Base-by-base conservation (phyloP, 2,113 vertebrate genomes). In the Rostratula benghalensis region DNA sequence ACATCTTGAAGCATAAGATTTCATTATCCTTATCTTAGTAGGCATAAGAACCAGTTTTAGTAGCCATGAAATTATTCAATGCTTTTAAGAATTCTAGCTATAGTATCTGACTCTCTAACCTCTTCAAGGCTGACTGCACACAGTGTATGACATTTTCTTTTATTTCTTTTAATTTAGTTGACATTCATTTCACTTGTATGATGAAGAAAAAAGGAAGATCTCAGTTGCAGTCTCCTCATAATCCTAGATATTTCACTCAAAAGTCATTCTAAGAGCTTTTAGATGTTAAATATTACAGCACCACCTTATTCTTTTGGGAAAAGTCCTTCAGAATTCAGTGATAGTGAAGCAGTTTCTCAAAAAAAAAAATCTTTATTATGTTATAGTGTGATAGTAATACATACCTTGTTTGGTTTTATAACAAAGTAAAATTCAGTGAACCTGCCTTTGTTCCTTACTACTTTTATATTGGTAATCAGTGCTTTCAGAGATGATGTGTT, bases 151-250 rank as follows among this genome's bases (percentile, higher is more conserved):
- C 90, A 85, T 91, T 94, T 94, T 61, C 81, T 91, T 97, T 89
- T 87, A 83, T 94, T 96, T 89, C 60, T 73, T 92, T 90, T 93
- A 96, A 94, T 93, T 95, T 74, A 88, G 75, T 79, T 96, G 87
- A 85, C 75, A 90, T 90, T 91, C 41, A 88, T 96, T 95, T 94
- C 87, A 90, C 74, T 95, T 83, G 60, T 95, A 76, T 65, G 81
- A 87, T 91, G 75, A 91, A 90, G 82, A 51, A 87, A 83, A 93
- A 94, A 79, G 61, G 45, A 91, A 76, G 45, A 79, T 84, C 41
- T 74, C 51, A 8, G 59, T 67, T 77, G 41, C 83, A 57, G 59
- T 77, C 65, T 82, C 53, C 77, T 94, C 43, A 9, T 87, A 84
- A 95, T 91, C 75, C 90, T 91, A 83, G 88, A 79, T 94, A 89